Conservation (phyloP, 2,888 invertebrate genomes). For the Beris morrisii region DNA sequence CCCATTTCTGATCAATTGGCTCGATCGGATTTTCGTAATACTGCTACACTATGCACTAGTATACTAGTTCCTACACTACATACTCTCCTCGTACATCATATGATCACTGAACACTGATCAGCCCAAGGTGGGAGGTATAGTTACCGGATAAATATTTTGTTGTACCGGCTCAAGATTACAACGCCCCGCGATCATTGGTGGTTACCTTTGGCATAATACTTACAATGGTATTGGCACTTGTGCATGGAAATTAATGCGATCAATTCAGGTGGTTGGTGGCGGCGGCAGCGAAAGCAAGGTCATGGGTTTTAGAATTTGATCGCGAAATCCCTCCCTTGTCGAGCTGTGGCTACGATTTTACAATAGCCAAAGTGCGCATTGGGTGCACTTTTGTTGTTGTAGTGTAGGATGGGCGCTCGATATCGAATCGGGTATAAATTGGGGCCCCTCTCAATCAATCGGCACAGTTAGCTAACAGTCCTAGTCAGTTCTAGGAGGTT, state of each 20-base stretch:
- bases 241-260: conserved; percentile 29
- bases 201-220: conserved; percentile 24
- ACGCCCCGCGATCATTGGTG: conserved; percentile 24
- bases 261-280: conserved; percentile 9
- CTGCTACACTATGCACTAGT: conserved; percentile 13
- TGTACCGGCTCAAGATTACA: conserved; percentile 4
- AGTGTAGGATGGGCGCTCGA: conserved; percentile 35
- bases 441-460: conserved; percentile 50
- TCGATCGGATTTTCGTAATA: conserved; percentile 38
- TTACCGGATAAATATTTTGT: conserved; percentile 19
- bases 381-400: conserved; percentile 3
- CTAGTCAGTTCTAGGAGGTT: conserved; percentile 59
- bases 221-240: conserved; percentile 19
- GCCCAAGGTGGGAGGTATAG: conserved; percentile 17
- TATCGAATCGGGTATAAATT: conserved; percentile 50
- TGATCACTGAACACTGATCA: background rate
- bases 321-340: conserved; percentile 37
- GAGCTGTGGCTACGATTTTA: background rate
- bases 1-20: conserved; percentile 31
- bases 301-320: conserved; percentile 41
- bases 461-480: conserved; percentile 59
- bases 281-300: conserved; percentile 41
- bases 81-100: conserved; percentile 10
- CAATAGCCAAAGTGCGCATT: conserved; percentile 3
- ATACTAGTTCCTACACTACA: conserved; percentile 14